Evolutionary conservation across 2,113 vertebrate genomes (phyloP).

Genomic region (Zapus hudsonius): DNA sequence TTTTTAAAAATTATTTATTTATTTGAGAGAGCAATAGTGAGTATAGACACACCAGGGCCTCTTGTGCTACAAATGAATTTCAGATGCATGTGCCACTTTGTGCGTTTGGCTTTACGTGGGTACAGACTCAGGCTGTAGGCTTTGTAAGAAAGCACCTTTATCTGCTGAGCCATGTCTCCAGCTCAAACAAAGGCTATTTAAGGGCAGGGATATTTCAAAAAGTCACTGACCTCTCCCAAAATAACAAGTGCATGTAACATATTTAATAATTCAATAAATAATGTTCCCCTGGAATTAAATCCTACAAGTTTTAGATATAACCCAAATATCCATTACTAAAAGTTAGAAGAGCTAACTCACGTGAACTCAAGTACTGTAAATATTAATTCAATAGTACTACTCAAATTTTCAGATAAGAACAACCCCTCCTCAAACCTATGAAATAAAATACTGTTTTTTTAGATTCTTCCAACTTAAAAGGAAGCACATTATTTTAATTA

Average conservation of each 20-base stretch:
- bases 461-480: background rate
- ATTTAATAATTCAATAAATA: background rate
- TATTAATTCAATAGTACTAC: background rate
- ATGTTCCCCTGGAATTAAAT: background rate
- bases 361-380: background rate
- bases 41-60: too few species aligned
- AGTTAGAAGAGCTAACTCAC: background rate
- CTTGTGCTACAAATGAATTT: too few species aligned
- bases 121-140: too few species aligned
- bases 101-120: too few species aligned
- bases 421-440: background rate
- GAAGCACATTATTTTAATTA: conserved; percentile 43
- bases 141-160: too few species aligned
- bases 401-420: background rate
- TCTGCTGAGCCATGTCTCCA: too few species aligned
- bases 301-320: background rate
- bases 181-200: background rate
- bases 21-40: too few species aligned
- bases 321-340: background rate
- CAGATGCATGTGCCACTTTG: too few species aligned
- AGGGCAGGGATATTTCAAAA: background rate
- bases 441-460: background rate
- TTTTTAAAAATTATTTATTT: too few species aligned
- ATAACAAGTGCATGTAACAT: background rate
- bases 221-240: background rate